phyloP scores from a whole-genome alignment of 2,888 invertebrate species.

The Amaurobius ferox region DNA sequence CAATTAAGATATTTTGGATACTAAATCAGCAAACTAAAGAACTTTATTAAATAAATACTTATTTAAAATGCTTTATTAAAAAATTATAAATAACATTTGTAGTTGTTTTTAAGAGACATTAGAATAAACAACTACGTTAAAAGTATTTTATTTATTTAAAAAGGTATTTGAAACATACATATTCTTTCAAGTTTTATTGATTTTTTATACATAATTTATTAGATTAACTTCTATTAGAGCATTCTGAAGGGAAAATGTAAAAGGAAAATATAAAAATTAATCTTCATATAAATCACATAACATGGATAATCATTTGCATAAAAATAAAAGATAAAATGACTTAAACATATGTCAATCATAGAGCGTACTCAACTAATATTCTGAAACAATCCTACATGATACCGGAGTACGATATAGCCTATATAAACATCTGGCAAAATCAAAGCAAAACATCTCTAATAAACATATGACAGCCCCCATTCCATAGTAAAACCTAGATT shows the following conservation, averaged over 20 bases:
- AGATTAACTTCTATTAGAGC: conserved; percentile 52
- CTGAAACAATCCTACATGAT: conserved; percentile 64
- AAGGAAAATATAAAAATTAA: conserved; percentile 66
- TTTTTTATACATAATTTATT: conserved; percentile 65
- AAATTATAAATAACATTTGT: too few relatives aligned
- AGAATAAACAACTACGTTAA: conserved; percentile 41
- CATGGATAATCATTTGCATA: conserved; percentile 64
- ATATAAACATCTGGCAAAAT: conserved; percentile 21
- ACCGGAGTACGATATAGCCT: conserved; percentile 55
- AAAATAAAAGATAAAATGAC: conserved; percentile 68
- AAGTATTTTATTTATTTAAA: conserved; percentile 70
- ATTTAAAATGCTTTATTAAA: too few relatives aligned
- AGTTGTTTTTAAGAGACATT: too few relatives aligned
- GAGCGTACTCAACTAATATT: conserved; percentile 52
- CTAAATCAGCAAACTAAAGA: too few relatives aligned
- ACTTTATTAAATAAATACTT: too few relatives aligned
- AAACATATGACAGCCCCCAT: conserved; percentile 28
- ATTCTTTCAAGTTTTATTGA: conserved; percentile 41
- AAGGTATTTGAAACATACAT: conserved; percentile 64
- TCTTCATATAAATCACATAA: conserved; percentile 63
- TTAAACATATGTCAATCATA: conserved; percentile 68
- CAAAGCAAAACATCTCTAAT: conserved; percentile 49
- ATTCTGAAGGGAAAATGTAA: conserved; percentile 38
- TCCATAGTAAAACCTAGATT: conserved; percentile 54
- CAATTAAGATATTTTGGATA: too few relatives aligned